Evolutionary conservation across 2,888 invertebrate species (phyloP).

Genomic region (Spilarctia lutea): DNA sequence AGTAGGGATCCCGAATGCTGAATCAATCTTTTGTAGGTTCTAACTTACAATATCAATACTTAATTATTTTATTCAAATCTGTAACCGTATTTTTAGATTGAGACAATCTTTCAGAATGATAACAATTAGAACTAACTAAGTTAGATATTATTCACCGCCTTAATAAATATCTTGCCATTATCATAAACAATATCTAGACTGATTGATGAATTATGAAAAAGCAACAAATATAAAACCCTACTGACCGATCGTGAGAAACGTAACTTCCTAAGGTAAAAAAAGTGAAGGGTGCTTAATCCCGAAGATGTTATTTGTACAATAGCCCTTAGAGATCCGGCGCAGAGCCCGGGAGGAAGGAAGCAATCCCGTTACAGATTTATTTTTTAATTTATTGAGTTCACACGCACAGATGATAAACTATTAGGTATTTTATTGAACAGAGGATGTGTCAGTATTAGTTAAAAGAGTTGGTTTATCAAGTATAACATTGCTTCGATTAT

Average conservation of each 20-base stretch:
- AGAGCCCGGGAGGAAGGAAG: slow-evolving; percentile 63
- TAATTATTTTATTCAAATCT: not conserved
- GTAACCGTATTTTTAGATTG: not conserved
- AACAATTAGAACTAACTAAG: not conserved
- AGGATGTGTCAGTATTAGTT: slow-evolving; percentile 45
- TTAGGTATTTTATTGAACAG: slow-evolving; percentile 30
- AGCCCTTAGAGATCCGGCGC: slow-evolving; percentile 44
- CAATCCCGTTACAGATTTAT: slow-evolving; percentile 53
- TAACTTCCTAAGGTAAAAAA: slow-evolving; percentile 38
- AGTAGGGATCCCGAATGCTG: too few relatives aligned
- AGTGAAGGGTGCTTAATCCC: slow-evolving; percentile 43
- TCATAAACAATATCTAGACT: not conserved
- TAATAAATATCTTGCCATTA: not conserved
- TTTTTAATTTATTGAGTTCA: slow-evolving; percentile 54
- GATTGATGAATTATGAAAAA: slow-evolving; percentile 4
- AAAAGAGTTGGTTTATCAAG: slow-evolving; percentile 13
- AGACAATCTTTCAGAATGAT: not conserved
- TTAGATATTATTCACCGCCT: not conserved
- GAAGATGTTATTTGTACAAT: slow-evolving; percentile 48
- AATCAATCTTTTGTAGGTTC: not conserved
- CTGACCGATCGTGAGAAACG: slow-evolving; percentile 46
- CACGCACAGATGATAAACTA: slow-evolving; percentile 45
- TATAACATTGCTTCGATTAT: not conserved
- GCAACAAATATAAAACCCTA: slow-evolving; percentile 4
- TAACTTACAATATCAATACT: not conserved